Conservation (phyloP, 2,797 vertebrate genomes). For the Artibeus jamaicensis region DNA sequence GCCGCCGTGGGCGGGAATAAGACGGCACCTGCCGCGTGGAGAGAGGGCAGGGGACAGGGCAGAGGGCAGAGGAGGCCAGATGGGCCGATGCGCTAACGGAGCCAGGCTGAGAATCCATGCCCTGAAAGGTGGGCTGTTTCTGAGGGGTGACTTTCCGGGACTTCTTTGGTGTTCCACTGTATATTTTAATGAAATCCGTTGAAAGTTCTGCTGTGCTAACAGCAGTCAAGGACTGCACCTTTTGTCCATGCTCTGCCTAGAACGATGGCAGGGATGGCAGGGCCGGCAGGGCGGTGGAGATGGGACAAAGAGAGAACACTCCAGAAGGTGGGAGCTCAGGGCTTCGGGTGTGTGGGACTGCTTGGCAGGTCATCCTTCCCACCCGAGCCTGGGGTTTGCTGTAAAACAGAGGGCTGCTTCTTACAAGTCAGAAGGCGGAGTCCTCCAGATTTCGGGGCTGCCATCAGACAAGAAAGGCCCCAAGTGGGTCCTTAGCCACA, state of each 20-base stretch:
- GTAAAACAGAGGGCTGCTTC: background rate
- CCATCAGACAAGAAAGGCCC: background rate
- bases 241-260: background rate
- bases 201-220: background rate
- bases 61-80: background rate
- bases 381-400: background rate
- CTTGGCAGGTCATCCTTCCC: background rate
- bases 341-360: background rate
- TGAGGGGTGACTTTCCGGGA: background rate
- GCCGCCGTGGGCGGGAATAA: background rate
- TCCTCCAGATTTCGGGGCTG: background rate
- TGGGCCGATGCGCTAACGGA: fast-evolving
- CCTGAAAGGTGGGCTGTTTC: background rate
- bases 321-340: background rate
- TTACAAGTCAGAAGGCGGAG: background rate
- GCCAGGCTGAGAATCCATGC: background rate
- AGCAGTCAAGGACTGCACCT: background rate
- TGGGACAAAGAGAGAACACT: background rate
- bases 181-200: background rate
- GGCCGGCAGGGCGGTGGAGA: background rate
- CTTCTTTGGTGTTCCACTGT: background rate
- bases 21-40: fast-evolving
- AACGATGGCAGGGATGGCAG: background rate
- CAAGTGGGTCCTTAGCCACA: background rate
- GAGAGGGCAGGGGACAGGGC: background rate